Percentiles rank a stretch among this genome's conserved stretches.
These are phyloP conservation scores for Colostygia pectinataria DNA, from an alignment of 2,888 invertebrate species.

Conservation along the genomic window DNA sequence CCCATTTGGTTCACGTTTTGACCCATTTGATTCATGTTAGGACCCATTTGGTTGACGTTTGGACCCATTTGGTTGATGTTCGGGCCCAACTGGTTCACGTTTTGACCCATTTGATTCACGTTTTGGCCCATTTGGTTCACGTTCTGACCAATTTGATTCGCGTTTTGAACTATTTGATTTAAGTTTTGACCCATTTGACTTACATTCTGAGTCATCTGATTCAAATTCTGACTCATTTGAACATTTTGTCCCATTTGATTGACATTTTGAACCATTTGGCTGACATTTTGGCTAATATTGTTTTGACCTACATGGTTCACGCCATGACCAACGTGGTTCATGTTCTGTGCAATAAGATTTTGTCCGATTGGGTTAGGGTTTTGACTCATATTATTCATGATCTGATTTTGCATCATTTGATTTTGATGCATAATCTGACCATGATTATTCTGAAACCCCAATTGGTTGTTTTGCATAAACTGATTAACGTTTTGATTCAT, in stretches of 20 bases:
- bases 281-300: slow-evolving; percentile 35
- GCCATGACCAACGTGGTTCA: slow-evolving; percentile 41
- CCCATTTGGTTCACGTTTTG: slow-evolving; percentile 59
- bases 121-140: slow-evolving; percentile 52
- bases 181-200: slow-evolving; percentile 58
- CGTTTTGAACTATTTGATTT: slow-evolving; percentile 55
- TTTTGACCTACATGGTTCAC: slow-evolving; percentile 41
- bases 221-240: slow-evolving; percentile 4
- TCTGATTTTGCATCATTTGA: slow-evolving; percentile 40
- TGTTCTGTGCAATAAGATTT: slow-evolving; percentile 33
- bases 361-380: slow-evolving; percentile 35
- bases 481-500: slow-evolving; percentile 48
- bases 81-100: slow-evolving; percentile 43
- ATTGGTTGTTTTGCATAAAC: slow-evolving; percentile 41
- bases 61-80: slow-evolving; percentile 28
- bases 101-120: slow-evolving; percentile 38
- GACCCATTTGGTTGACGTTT: slow-evolving; percentile 41
- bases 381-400: slow-evolving; percentile 42
- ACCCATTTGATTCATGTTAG: slow-evolving; percentile 43
- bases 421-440: slow-evolving; percentile 54
- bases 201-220: slow-evolving; percentile 41
- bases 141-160: slow-evolving; percentile 54
- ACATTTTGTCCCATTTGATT: slow-evolving; percentile 45
- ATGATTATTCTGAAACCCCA: slow-evolving; percentile 45
- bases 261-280: slow-evolving; percentile 57